phyloP scores from a whole-genome alignment of 92 coral and sea anemone genomes.

The Siderastrea siderea region DNA sequence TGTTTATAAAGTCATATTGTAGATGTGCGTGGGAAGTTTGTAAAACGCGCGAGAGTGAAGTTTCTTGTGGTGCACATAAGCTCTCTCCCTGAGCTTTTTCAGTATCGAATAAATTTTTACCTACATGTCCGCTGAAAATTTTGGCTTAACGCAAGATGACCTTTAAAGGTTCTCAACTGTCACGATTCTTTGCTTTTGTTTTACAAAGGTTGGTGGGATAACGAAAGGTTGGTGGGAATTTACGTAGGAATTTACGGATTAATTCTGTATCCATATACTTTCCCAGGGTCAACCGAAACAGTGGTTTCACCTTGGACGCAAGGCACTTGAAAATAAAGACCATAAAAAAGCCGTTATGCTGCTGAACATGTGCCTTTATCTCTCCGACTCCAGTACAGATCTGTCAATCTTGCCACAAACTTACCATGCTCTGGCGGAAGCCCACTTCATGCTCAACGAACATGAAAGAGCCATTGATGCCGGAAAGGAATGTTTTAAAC shows the following conservation, averaged over 20 bases:
- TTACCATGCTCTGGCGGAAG: constrained; percentile 48
- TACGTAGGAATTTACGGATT: no score
- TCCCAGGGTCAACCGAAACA: constrained; percentile 53
- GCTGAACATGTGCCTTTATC: constrained; percentile 68
- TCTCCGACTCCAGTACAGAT: constrained; percentile 59
- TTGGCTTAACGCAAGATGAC: no score
- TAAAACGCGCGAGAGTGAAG: no score
- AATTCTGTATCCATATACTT: not conserved
- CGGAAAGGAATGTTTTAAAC: constrained; percentile 68
- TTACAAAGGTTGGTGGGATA: no score
- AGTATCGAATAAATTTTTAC: no score
- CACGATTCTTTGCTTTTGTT: no score
- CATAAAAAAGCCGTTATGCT: constrained; percentile 50
- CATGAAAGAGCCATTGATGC: constrained; percentile 42
- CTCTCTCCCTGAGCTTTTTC: no score
- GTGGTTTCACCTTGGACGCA: constrained; percentile 65
- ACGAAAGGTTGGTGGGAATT: not conserved
- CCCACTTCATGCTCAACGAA: constrained; percentile 31
- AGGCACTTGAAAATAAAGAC: constrained; percentile 37
- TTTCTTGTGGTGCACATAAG: no score
- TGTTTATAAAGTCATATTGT: no score
- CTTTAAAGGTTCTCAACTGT: no score
- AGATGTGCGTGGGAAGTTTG: no score
- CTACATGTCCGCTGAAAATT: no score
- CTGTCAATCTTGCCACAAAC: constrained; percentile 27